These are phyloP conservation scores for Erethizon dorsatum DNA, from an alignment of 2,797 vertebrate genomes.

Conservation along the genomic window DNA sequence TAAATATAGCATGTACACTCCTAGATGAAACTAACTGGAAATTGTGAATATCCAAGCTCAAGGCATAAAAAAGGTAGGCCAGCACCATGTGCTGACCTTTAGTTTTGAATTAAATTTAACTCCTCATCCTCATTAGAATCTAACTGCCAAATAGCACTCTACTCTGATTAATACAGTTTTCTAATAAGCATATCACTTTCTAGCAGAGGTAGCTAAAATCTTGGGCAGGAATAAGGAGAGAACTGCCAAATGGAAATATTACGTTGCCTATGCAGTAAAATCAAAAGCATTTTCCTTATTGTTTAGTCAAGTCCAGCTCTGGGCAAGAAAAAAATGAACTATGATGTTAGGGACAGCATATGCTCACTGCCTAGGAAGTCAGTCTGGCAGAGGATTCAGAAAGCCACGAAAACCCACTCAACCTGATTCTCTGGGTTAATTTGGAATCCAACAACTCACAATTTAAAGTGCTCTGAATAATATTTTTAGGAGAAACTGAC, in stretches of 20 bases:
- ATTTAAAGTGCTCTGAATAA: not conserved
- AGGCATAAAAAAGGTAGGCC: constrained; percentile 40
- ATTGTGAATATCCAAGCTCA: constrained; percentile 48
- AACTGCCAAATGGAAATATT: constrained; percentile 67
- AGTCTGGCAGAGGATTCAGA: not conserved
- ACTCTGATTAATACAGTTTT: constrained; percentile 83
- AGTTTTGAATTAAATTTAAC: constrained; percentile 80
- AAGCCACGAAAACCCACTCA: not conserved
- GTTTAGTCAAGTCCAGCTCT: constrained; percentile 51
- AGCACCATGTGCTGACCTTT: constrained; percentile 70
- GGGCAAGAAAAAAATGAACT: not conserved
- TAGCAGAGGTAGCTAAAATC: constrained; percentile 70
- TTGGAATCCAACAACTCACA: not conserved
- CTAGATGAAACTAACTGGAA: constrained; percentile 75
- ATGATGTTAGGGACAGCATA: not conserved
- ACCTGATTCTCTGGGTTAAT: not conserved
- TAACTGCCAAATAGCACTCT: constrained; percentile 78
- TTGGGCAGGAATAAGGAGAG: constrained; percentile 55
- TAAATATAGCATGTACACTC: constrained; percentile 73
- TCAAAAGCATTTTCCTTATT: constrained; percentile 47
- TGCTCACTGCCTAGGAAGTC: not conserved
- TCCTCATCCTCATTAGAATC: constrained; percentile 78
- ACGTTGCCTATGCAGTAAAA: not conserved
- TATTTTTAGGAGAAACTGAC: constrained; percentile 40
- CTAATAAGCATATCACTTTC: constrained; percentile 76